These are phyloP conservation scores for Okamejei kenojei DNA, from an alignment of 2,797 vertebrate species.

Conservation along the genomic window DNA sequence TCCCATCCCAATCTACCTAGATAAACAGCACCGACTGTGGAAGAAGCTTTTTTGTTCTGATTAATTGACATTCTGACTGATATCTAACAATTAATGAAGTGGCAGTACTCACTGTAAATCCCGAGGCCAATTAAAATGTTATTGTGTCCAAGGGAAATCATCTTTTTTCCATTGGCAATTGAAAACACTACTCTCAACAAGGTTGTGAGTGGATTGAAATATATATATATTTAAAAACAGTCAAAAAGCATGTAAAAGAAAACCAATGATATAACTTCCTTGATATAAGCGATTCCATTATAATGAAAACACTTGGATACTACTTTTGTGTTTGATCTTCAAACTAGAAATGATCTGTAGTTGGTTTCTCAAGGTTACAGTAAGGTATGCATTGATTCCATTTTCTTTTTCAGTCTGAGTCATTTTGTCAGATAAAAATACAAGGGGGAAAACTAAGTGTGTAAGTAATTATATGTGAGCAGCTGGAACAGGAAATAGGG, in stretches of 20 bases:
- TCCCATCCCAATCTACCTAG: too few relatives aligned
- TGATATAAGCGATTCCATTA: slow-evolving; percentile 16
- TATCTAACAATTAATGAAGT: background rate
- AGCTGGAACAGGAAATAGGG: background rate
- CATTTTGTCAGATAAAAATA: background rate
- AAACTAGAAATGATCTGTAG: background rate
- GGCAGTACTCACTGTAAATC: background rate
- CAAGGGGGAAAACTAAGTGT: background rate
- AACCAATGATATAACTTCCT: background rate
- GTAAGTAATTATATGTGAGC: slow-evolving; percentile 7
- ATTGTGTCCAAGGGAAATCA: background rate
- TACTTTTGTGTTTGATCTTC: background rate
- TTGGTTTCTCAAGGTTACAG: background rate
- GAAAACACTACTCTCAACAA: background rate
- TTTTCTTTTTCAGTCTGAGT: slow-evolving; percentile 8
- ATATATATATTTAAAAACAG: background rate
- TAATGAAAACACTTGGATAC: background rate
- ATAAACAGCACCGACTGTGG: background rate
- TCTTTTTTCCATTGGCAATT: slow-evolving; percentile 9
- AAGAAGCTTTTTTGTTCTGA: background rate
- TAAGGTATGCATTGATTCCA: background rate
- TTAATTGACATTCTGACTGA: background rate
- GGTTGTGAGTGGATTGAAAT: background rate
- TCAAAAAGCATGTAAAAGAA: background rate
- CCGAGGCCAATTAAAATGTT: background rate